Conservation (phyloP, 92 coral and sea anemone species). For the Porites divaricata region DNA sequence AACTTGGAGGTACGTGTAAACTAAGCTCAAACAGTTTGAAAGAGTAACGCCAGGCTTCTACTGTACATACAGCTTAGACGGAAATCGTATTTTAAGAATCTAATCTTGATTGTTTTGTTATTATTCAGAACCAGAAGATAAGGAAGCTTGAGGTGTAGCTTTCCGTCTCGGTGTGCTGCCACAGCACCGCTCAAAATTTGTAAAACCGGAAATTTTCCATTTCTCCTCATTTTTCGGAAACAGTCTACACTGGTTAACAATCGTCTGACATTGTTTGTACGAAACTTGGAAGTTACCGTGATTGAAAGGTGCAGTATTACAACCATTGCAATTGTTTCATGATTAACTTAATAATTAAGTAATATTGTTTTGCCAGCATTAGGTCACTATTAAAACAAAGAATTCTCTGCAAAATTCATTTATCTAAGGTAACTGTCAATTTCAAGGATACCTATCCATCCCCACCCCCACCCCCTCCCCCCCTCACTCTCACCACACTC, state of each 20-base stretch:
- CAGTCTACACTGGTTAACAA: neutral
- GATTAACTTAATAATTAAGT: too few species aligned
- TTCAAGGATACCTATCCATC: neutral
- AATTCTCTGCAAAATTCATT: neutral
- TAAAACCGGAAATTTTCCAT: constrained; percentile 9
- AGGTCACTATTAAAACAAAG: too few species aligned
- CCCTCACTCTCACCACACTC: neutral
- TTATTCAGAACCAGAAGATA: constrained; percentile 2
- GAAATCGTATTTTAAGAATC: neutral
- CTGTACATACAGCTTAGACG: neutral
- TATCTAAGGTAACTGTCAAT: neutral
- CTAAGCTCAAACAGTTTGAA: neutral
- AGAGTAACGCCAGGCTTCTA: neutral
- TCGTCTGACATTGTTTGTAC: neutral
- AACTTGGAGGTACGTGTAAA: neutral
- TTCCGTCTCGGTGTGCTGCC: neutral
- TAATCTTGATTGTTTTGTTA: neutral
- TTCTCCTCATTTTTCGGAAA: neutral
- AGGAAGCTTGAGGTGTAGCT: neutral
- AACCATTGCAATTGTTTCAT: too few species aligned
- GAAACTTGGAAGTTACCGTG: neutral
- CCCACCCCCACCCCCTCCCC: neutral
- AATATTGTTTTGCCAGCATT: too few species aligned
- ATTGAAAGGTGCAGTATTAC: neutral
- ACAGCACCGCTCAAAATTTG: neutral